phyloP scores from a whole-genome alignment of 2,888 invertebrate species.

The Argynnis bischoffii region DNA sequence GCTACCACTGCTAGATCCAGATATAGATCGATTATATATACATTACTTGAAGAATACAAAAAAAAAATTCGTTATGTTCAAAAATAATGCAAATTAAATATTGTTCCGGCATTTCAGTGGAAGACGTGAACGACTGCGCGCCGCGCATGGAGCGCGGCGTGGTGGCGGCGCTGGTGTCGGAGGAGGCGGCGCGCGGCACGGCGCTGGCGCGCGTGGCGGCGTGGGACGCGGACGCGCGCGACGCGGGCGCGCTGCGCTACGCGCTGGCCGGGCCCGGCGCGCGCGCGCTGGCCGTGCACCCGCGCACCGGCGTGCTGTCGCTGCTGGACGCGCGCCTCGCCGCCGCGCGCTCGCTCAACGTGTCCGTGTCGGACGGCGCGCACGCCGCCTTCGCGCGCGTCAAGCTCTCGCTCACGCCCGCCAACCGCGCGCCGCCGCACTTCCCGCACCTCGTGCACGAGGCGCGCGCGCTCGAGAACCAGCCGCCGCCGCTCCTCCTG shows the following conservation, averaged over 20 bases:
- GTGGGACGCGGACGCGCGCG: slow-evolving; percentile 92
- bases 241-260: slow-evolving; percentile 88
- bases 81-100: too few species aligned
- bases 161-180: slow-evolving; percentile 89
- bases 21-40: too few species aligned
- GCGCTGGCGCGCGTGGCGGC: slow-evolving; percentile 94
- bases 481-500: slow-evolving; percentile 88
- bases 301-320: slow-evolving; percentile 62
- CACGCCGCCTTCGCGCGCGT: slow-evolving; percentile 94
- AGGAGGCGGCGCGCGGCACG: slow-evolving; percentile 92
- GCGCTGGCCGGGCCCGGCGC: slow-evolving; percentile 79
- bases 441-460: slow-evolving; percentile 91
- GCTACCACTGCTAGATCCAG: too few species aligned
- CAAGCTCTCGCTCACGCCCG: slow-evolving; percentile 89
- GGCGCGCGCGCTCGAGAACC: slow-evolving; percentile 91
- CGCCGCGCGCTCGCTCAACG: slow-evolving; percentile 87
- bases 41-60: too few species aligned
- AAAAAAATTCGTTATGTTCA: too few species aligned
- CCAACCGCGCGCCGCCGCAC: slow-evolving; percentile 89
- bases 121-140: slow-evolving; percentile 95
- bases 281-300: slow-evolving; percentile 56
- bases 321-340: slow-evolving; percentile 66
- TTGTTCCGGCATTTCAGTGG: slow-evolving; percentile 74
- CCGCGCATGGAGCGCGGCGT: slow-evolving; percentile 92
- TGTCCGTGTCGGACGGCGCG: slow-evolving; percentile 97